phyloP scores from a whole-genome alignment of 1,140 invertebrate species.

The Phymorhynchus buccinoides region DNA sequence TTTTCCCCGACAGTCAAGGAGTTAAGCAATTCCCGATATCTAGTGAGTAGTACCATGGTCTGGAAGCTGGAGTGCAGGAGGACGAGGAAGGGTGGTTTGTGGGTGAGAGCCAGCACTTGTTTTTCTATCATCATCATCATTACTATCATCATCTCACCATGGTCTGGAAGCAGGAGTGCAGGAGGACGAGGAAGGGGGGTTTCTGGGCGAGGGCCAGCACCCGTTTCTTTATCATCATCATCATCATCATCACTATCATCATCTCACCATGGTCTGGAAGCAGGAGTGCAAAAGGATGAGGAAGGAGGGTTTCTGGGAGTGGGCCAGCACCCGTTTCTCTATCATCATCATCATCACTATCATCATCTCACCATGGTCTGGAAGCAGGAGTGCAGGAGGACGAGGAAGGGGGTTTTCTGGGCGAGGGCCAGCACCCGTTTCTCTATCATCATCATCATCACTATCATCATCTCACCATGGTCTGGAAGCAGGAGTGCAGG shows the following conservation, averaged over 20 bases:
- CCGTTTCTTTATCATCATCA: slow-evolving; percentile 98
- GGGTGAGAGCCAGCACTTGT: slow-evolving; percentile 92
- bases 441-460: slow-evolving; percentile 99
- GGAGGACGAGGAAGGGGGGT: slow-evolving; percentile 96
- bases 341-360: slow-evolving; percentile 99
- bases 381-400: slow-evolving; percentile 98
- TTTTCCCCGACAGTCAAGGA: too few relatives aligned
- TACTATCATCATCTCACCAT: too few relatives aligned
- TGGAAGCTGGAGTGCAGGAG: slow-evolving; percentile 99
- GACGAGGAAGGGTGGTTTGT: slow-evolving; percentile 97
- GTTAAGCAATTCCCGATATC: too few relatives aligned
- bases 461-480: slow-evolving; percentile 96
- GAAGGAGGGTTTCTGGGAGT: slow-evolving; percentile 96
- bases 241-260: slow-evolving; percentile 99
- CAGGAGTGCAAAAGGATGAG: slow-evolving; percentile 98
- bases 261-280: slow-evolving; percentile 99
- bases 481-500: slow-evolving; percentile 99
- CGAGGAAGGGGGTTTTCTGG: slow-evolving; percentile 96
- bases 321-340: slow-evolving; percentile 95
- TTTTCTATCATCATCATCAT: slow-evolving; percentile 99
- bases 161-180: slow-evolving; percentile 99
- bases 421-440: slow-evolving; percentile 96
- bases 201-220: slow-evolving; percentile 94
- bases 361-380: slow-evolving; percentile 99
- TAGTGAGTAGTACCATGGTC: too few relatives aligned